phyloP scores from a whole-genome alignment of 2,113 vertebrate species.

The Hydropotes inermis region DNA sequence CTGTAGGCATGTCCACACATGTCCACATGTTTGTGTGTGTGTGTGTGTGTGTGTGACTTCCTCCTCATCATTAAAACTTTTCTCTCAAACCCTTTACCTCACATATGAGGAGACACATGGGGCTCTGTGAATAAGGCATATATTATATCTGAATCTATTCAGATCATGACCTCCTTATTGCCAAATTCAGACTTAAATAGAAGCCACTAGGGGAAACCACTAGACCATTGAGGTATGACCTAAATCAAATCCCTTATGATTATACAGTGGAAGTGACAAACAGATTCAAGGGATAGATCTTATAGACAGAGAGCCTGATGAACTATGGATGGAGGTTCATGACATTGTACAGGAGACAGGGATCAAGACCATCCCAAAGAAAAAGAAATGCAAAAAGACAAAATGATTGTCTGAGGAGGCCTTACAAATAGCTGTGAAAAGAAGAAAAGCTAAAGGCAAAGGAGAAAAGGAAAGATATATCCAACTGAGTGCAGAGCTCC shows the following conservation, averaged over 20 bases:
- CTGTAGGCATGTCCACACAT: no score
- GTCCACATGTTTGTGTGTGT: accelerated
- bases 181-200: not conserved
- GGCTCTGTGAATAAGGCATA: not conserved
- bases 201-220: not conserved
- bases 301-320: not conserved
- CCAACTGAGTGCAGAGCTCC: not conserved
- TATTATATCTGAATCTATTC: not conserved
- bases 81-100: not conserved
- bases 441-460: not conserved
- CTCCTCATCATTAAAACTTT: not conserved
- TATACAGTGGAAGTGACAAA: not conserved
- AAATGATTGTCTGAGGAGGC: accelerated
- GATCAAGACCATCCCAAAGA: not conserved
- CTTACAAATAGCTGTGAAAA: not conserved
- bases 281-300: not conserved
- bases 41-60: not conserved
- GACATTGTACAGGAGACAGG: not conserved
- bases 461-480: not conserved
- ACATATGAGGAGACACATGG: not conserved
- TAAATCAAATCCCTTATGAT: not conserved
- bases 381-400: not conserved
- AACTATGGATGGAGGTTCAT: not conserved
- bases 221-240: not conserved
- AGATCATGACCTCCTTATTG: not conserved